Conservation (phyloP, 2,888 invertebrate genomes). For the Merodon equestris region DNA sequence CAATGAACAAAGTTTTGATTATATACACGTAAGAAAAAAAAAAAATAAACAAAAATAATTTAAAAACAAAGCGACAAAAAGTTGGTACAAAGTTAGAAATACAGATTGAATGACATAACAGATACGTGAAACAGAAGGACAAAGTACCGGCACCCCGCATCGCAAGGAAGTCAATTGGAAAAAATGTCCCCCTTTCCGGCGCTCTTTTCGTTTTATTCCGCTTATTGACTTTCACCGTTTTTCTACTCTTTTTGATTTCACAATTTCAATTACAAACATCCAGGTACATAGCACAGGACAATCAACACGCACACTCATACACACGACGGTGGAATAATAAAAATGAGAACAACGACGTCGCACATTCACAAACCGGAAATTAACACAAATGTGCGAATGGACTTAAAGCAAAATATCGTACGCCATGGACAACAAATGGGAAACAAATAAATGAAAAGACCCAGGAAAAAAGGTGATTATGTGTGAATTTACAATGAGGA, state of each 20-base stretch:
- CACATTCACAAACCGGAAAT: conserved; percentile 57
- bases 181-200: conserved; percentile 39
- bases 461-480: background rate
- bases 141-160: background rate
- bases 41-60: conserved; percentile 8
- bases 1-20: conserved; percentile 28
- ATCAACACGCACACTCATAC: no score
- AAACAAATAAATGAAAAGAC: background rate
- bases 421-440: no score
- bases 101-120: background rate
- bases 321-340: conserved; percentile 13
- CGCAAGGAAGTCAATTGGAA: conserved; percentile 53
- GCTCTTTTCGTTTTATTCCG: conserved; percentile 25
- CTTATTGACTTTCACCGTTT: conserved; percentile 32
- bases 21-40: conserved; percentile 20
- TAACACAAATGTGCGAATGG: conserved; percentile 37
- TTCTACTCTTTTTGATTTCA: conserved; percentile 10
- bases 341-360: conserved; percentile 34
- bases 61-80: no score
- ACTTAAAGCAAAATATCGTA: background rate
- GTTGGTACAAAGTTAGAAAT: no score
- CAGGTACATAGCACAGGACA: conserved; percentile 33
- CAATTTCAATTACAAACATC: conserved; percentile 54
- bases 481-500: background rate
- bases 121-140: conserved; percentile 13